Evolutionary conservation across 1,140 invertebrate genomes (phyloP).

Genomic region (Marisa cornuarietis): DNA sequence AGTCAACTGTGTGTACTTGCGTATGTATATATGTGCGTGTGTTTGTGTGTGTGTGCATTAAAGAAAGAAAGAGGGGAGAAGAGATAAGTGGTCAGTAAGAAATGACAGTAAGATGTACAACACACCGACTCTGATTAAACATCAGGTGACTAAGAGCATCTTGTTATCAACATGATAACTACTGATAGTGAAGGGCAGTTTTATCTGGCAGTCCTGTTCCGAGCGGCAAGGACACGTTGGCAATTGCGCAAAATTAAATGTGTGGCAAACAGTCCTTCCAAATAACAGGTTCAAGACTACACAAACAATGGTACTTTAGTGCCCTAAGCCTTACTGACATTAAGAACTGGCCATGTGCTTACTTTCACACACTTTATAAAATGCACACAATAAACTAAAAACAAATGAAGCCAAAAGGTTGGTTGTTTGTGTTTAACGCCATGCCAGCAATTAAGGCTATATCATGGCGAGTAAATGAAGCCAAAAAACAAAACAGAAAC

Average conservation of each 20-base stretch:
- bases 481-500: no score
- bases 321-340: no score
- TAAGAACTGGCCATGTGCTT: no score
- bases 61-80: neutral
- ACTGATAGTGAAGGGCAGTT: neutral
- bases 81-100: neutral
- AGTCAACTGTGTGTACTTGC: neutral
- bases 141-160: neutral
- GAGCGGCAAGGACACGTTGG: neutral
- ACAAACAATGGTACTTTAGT: no score
- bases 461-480: no score
- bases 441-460: no score
- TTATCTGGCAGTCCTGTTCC: neutral
- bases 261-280: no score
- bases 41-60: neutral
- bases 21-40: neutral
- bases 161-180: neutral
- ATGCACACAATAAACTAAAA: no score
- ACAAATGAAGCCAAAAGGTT: no score
- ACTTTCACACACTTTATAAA: no score
- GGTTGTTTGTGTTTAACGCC: no score
- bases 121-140: neutral
- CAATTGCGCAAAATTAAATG: neutral
- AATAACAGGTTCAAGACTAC: no score
- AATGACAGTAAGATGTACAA: neutral